Conservation (phyloP, 2,113 vertebrate species). For the Octodon degus region DNA sequence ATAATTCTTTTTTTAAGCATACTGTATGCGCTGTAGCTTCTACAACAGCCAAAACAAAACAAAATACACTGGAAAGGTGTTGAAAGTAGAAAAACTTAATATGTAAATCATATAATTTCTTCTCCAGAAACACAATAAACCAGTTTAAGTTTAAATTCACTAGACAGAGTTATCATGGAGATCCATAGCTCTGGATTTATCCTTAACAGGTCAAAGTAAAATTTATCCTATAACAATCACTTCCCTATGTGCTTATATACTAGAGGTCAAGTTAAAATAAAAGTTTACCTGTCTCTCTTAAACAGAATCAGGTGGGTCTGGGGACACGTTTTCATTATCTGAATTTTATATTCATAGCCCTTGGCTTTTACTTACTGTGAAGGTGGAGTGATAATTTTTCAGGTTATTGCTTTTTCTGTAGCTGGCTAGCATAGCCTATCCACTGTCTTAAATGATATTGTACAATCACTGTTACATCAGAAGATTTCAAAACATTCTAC, state of each 20-base stretch:
- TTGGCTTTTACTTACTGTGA: constrained; percentile 6
- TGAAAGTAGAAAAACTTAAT: not conserved
- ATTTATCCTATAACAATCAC: not conserved
- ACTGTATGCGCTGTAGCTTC: not conserved
- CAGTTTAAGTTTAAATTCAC: constrained; percentile 45
- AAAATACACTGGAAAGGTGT: not conserved
- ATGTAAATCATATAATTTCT: not conserved
- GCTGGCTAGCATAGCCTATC: not conserved
- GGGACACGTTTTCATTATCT: not conserved
- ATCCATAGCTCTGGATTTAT: not conserved
- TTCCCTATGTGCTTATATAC: not conserved
- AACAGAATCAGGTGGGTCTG: not conserved
- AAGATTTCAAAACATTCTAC: not conserved
- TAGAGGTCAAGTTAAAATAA: not conserved
- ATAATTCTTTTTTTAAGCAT: not conserved
- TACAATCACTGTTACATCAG: not conserved
- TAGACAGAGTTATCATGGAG: not conserved
- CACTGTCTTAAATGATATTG: not conserved
- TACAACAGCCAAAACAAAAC: not conserved
- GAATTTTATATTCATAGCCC: not conserved
- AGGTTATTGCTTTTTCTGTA: not conserved
- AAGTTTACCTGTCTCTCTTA: not conserved
- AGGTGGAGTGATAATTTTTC: not conserved
- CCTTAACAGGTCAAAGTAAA: constrained; percentile 20
- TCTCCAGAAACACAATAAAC: not conserved